Evolutionary conservation across 53 echinoderm and acorn worm species (phyloP).

Genomic region (Echinometra lucunter): DNA sequence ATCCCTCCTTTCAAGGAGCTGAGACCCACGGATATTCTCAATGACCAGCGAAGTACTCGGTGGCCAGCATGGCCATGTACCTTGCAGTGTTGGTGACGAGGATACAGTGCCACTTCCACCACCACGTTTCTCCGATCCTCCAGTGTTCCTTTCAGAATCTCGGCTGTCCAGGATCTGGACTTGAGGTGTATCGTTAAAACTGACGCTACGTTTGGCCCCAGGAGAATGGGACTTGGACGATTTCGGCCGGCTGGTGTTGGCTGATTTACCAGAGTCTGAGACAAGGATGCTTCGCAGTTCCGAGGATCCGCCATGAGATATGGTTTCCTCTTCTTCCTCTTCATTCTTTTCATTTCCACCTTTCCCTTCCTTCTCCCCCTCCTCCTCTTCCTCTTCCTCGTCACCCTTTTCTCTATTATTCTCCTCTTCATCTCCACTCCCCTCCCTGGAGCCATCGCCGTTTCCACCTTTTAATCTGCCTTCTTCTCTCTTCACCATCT

Average conservation of each 20-base stretch:
- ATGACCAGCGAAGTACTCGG: conserved; percentile 88
- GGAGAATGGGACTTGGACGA: conserved; percentile 52
- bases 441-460: conserved; percentile 12
- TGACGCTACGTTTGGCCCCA: conserved; percentile 50
- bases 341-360: conserved; percentile 50
- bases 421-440: conserved; percentile 44
- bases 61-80: conserved; percentile 96
- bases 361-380: conserved; percentile 24
- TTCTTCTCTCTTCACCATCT: neutral
- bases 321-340: conserved; percentile 21
- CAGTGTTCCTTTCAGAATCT: neutral
- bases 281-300: conserved; percentile 54
- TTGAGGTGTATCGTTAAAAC: conserved; percentile 70
- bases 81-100: conserved; percentile 68
- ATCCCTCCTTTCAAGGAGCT: conserved; percentile 86
- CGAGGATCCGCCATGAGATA: conserved; percentile 28
- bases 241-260: conserved; percentile 7
- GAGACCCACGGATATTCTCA: conserved; percentile 84
- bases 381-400: conserved; percentile 62
- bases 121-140: too few species aligned
- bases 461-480: conserved; percentile 34
- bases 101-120: neutral
- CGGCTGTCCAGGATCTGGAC: conserved; percentile 39
- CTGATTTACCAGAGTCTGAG: neutral
- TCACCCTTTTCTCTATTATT: conserved; percentile 12